Conservation (phyloP, 1,140 invertebrate species). For the Pseudachorutes palmiensis region DNA sequence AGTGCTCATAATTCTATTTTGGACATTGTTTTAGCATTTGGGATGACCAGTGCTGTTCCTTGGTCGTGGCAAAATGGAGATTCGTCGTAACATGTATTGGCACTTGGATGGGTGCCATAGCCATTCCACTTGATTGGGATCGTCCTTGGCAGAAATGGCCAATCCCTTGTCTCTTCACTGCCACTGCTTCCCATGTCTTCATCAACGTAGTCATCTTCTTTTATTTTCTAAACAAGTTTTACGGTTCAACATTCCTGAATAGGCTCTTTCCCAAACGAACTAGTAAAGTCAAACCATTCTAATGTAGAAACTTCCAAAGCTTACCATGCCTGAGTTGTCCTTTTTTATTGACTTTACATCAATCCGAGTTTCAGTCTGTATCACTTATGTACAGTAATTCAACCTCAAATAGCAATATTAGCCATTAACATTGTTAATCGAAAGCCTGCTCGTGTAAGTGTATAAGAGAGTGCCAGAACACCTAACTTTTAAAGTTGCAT, state of each 20-base stretch:
- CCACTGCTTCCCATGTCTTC: constrained; percentile 6
- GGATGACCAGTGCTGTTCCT: constrained; percentile 15
- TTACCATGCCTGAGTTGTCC: not conserved
- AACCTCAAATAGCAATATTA: not conserved
- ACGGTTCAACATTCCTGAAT: not conserved
- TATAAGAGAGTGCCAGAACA: no score
- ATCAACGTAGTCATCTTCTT: constrained; percentile 20
- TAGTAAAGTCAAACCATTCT: constrained; percentile 2
- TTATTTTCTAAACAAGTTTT: not conserved
- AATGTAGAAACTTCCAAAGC: not conserved
- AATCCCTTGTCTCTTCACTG: constrained; percentile 52
- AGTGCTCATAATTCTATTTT: not conserved
- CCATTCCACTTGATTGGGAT: constrained; percentile 89
- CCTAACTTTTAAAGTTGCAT: no score
- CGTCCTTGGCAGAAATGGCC: constrained; percentile 75
- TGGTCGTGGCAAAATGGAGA: constrained; percentile 31
- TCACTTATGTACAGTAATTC: constrained; percentile 5
- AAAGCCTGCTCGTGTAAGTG: not conserved
- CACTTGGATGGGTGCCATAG: constrained; percentile 76
- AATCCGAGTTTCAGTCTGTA: constrained; percentile 15
- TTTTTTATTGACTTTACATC: constrained; percentile 12
- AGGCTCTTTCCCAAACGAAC: not conserved
- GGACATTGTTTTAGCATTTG: constrained; percentile 25
- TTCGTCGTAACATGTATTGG: constrained; percentile 54
- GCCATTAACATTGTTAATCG: not conserved